Percentiles rank a stretch among this genome's conserved stretches.
Conservation (phyloP, 2,113 vertebrate species). For the Sarotherodon lohbergeri region DNA sequence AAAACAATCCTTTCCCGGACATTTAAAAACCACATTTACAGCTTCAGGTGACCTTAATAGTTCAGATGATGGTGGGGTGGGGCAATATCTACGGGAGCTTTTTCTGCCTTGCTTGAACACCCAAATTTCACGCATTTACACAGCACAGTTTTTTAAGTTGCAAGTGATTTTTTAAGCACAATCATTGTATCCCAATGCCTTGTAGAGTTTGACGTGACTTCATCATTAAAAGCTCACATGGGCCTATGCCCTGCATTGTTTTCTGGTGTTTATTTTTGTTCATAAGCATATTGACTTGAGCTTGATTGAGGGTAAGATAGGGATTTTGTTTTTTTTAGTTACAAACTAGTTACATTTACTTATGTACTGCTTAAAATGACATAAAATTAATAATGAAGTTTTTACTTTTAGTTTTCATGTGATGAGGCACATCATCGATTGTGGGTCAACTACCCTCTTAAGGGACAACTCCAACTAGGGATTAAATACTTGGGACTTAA, state of each 20-base stretch:
- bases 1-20: not conserved
- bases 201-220: not conserved
- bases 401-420: not conserved
- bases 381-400: not conserved
- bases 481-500: too few species aligned
- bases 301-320: not conserved
- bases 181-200: not conserved
- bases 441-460: too few species aligned
- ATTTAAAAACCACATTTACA: not conserved
- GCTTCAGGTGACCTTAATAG: not conserved
- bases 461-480: too few species aligned
- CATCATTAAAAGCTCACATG: not conserved
- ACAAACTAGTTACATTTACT: not conserved
- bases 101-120: not conserved
- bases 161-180: not conserved
- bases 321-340: not conserved
- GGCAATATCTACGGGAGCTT: not conserved
- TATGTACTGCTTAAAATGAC: not conserved
- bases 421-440: not conserved
- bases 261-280: not conserved
- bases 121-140: fast-evolving
- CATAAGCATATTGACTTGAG: not conserved
- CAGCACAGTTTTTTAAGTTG: fast-evolving
- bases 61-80: fast-evolving
- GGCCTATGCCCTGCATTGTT: not conserved